A percentile compares a stretch with the other conserved stretches of the same genome.
These are phyloP conservation scores for Cryptomyrus ogoouensis DNA, from an alignment of 2,113 vertebrate species.

Conservation along the genomic window DNA sequence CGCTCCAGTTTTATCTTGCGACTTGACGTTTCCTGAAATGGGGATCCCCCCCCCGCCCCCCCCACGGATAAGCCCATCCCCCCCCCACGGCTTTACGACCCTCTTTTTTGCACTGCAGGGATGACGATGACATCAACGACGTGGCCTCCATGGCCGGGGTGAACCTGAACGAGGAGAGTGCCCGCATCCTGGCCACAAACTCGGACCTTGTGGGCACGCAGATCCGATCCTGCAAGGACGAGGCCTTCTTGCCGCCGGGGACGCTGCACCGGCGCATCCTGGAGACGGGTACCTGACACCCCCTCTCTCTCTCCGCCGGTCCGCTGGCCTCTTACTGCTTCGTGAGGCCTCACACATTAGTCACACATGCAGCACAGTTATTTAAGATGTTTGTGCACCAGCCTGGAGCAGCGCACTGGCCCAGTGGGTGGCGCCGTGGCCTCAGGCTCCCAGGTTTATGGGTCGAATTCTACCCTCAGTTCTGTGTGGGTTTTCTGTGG, in stretches of 20 bases:
- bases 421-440: background rate
- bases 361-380: background rate
- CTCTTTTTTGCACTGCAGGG: conserved; percentile 48
- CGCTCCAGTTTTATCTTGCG: too few relatives aligned
- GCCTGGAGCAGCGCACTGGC: background rate
- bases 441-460: background rate
- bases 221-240: conserved; percentile 77
- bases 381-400: background rate
- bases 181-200: conserved; percentile 73
- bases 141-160: conserved; percentile 80
- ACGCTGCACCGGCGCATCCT: conserved; percentile 74
- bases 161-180: conserved; percentile 78
- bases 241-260: conserved; percentile 71
- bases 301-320: too few relatives aligned
- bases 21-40: background rate
- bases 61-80: conserved; percentile 45
- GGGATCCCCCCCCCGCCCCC: background rate
- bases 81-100: background rate
- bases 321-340: background rate
- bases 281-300: conserved; percentile 65
- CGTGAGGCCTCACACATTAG: background rate
- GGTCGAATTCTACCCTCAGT: background rate
- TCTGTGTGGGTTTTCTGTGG: background rate
- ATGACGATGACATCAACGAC: conserved; percentile 80
- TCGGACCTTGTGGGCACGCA: conserved; percentile 76